Conservation (phyloP, 2,888 invertebrate genomes). For the Alloplasta piceator region DNA sequence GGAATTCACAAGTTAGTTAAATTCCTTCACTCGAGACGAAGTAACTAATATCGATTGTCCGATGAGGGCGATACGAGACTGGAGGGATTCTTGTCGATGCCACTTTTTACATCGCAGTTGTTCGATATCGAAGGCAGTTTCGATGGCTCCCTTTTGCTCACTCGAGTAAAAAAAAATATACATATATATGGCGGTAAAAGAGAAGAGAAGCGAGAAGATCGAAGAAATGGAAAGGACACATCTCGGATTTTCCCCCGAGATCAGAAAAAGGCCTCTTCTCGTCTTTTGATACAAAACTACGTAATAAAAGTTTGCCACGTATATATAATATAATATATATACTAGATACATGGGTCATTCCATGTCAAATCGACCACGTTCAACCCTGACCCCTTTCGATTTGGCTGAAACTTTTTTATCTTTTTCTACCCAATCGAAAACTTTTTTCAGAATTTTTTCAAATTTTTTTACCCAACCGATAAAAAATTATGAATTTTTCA, state of each 20-base stretch:
- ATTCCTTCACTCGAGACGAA: background rate
- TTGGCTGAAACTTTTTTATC: too few relatives aligned
- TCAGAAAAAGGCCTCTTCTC: slow-evolving; percentile 20
- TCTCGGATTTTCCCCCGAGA: slow-evolving; percentile 44
- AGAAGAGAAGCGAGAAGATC: too few relatives aligned
- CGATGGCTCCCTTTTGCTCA: slow-evolving; percentile 8
- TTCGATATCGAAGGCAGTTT: slow-evolving; percentile 50
- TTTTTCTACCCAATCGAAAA: too few relatives aligned
- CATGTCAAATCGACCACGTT: too few relatives aligned
- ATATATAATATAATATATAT: too few relatives aligned
- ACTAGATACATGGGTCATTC: too few relatives aligned
- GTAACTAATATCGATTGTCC: background rate
- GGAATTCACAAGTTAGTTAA: background rate
- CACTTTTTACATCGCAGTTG: slow-evolving; percentile 47
- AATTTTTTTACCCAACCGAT: too few relatives aligned
- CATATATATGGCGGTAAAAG: background rate
- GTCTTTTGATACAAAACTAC: slow-evolving; percentile 37
- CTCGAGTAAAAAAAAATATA: background rate
- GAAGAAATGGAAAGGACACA: slow-evolving; percentile 34
- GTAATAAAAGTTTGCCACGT: slow-evolving; percentile 42
- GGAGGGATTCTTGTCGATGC: slow-evolving; percentile 36
- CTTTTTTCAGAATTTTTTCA: too few relatives aligned
- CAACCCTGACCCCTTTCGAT: too few relatives aligned
- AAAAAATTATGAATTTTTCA: too few relatives aligned
- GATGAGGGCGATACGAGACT: slow-evolving; percentile 13